Conservation (phyloP, 2,113 vertebrate genomes). For the Chinchilla lanigera region DNA sequence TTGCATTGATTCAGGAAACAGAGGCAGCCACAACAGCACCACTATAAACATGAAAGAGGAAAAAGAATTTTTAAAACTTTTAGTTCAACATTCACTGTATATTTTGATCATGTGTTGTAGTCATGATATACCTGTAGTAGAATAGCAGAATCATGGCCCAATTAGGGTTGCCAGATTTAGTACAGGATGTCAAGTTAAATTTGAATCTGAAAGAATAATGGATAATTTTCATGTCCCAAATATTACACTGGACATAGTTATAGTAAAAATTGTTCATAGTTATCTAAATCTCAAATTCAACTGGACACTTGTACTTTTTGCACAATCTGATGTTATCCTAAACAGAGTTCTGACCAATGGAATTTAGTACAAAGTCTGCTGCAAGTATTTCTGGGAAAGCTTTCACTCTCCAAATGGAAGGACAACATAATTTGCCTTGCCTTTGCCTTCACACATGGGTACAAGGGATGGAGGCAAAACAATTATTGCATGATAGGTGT, state of each 20-base stretch:
- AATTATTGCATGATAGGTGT: background rate
- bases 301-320: background rate
- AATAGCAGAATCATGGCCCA: background rate
- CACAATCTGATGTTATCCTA: background rate
- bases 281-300: conserved; percentile 20
- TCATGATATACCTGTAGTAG: background rate
- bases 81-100: background rate
- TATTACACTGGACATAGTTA: background rate
- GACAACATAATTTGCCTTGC: background rate
- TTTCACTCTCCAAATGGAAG: background rate
- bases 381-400: background rate
- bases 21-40: background rate
- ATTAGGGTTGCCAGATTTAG: background rate
- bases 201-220: background rate
- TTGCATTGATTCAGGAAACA: background rate
- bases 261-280: background rate
- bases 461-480: background rate
- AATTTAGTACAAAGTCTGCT: background rate
- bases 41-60: background rate
- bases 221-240: conserved; percentile 4
- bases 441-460: background rate
- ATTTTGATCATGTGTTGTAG: background rate
- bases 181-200: background rate
- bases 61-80: background rate
- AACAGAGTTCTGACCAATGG: background rate